Evolutionary conservation across 2,797 vertebrate species (phyloP), one percentile per base, ranked within the genome.

Genomic region (Myiotriccus ornatus): DNA sequence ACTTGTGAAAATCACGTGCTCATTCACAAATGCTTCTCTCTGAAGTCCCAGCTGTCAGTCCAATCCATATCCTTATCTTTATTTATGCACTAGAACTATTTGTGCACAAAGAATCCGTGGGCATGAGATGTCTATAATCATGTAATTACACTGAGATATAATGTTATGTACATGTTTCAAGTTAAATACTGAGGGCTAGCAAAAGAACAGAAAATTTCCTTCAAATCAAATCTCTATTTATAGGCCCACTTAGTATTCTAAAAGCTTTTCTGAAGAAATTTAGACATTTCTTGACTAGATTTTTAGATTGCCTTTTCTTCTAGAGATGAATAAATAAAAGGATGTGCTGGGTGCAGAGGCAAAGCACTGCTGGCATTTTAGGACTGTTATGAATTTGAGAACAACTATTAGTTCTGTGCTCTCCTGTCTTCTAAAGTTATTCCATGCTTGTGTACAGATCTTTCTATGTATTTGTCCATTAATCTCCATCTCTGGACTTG

Each of bases 381-480:
- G 81, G 71, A 67, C 69, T 62, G 50, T 90, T 92, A 75, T 35
- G 37, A 65, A 70, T 89, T 92, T 94, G 67, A 96, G 62, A 93
- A 95, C 67, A 94, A 57, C 69, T 90, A 81, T 92, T 91, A 86
- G 86, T 96, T 95, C 70, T 91, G 79, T 92, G 79, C 70, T 94
- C 83, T 88, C 71, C 96, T 97, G 93, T 97, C 93, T 95, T 77
- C 89, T 87, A n/a, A 90, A 87, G 81, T 96, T 96, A 96, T 95
- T 97, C 91, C 69, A 20, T 67, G 83, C 69, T 50, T 92, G 62
- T 89, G 92, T 93, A 92, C 88, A 95, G 87, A 96, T 95, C 94
- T 96, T 97, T 96, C 93, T 84, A 81, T 95, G 94, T 94, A 69
- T 93, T 97, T 77, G 91, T 90, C 93, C 84, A 71, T 97, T 97